Base-by-base conservation (phyloP, 1,140 invertebrate genomes). In the Orchestia grillus region DNA sequence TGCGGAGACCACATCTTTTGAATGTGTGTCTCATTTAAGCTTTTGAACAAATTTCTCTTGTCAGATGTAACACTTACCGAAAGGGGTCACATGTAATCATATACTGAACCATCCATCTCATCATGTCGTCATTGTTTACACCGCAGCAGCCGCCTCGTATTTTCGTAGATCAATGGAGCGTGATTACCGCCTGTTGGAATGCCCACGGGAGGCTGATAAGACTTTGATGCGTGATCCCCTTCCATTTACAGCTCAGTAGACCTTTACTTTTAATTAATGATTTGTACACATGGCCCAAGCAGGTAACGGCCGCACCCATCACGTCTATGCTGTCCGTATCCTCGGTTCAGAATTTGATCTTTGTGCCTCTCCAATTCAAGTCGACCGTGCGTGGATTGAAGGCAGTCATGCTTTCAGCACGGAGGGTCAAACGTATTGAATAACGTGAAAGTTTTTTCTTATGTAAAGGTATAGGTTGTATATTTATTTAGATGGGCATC, bases 181-280 rank as follows among this genome's bases (percentile, higher is more conserved):
- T 90, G 88, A 41, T 44, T 23, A 44, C 88, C 41, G 88, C 88
- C 88, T 36, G 43, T 90, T 44, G 43, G 88, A 44, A 90, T 87
- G 88, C 28, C 28, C 88, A 28, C 42, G 88, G 88, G 88, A 90
- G 88, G 88, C 88, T 90, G 88, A 90, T 90, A 44, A 90, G 11
- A 90, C 88, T 90, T 42, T 42, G 8, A 44, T 42, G 41, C 43
- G 28, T 42, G 88, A 36, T 15, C 62, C 28, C 62, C 62, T 77
- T 77, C 62, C 62, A 77, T 77, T 77, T 77, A 77, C 62, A 15
- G 62, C 11, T 77, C 28, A 77, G 15, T 77, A 77, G 11, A 36
- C 62, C 28, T 77, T 28, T 77, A 36, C 28, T 77, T 77, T 77
- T 77, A 77, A 77, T 77, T 77, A 77, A 36, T 77, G 3, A 77